Base-by-base conservation (phyloP, 2,113 vertebrate species). In the Parus major region DNA sequence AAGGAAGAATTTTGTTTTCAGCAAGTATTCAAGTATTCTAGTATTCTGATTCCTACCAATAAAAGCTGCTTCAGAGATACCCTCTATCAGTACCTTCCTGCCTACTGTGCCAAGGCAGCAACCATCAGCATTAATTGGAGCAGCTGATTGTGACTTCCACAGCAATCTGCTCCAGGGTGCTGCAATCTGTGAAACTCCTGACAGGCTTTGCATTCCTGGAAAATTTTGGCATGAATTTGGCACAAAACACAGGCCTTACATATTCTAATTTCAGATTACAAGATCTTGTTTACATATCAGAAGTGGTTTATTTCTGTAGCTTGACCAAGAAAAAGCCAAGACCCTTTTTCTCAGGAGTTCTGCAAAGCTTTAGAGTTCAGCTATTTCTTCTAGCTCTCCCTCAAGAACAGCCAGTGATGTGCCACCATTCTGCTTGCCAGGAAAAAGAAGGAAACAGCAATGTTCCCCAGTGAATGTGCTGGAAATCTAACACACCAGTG, bases 221-320 rank as follows among this genome's bases (percentile, higher is more conserved):
- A 11, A 76, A 56, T 70, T 86, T 87, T 88, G 39, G 29, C 25
- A 82, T 7, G 36, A 77, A 65, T 65, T n/a, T 57, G 11, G 31
- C 10, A 49, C 23, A 80, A 85, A 94, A 73, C 8, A 79, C 1
- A 1, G 20, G 41, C 21, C 15, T 92, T 70, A 41, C 2, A 0
- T 63, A 80, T 88, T 71, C 50, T 77, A 81, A 88, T 70, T 90
- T 80, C 50, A 90, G 10, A 50, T 55, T 90, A 90, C 11, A 80
- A 86, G 15, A 49, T 63, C 59, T 88, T 82, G 31, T 80, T 50
- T 86, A 49, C 53, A 69, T 1, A 3, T 23, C 66, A 93, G 50
- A 69, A 72, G 11, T 20, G 6, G n/a, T 72, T 88, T 66, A 69
- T 4, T 90, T 28, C 27, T 72, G 50, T 50, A 77, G 35, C 33